Conservation (phyloP, 1,140 invertebrate species). For the Reticulitermes speratus region DNA sequence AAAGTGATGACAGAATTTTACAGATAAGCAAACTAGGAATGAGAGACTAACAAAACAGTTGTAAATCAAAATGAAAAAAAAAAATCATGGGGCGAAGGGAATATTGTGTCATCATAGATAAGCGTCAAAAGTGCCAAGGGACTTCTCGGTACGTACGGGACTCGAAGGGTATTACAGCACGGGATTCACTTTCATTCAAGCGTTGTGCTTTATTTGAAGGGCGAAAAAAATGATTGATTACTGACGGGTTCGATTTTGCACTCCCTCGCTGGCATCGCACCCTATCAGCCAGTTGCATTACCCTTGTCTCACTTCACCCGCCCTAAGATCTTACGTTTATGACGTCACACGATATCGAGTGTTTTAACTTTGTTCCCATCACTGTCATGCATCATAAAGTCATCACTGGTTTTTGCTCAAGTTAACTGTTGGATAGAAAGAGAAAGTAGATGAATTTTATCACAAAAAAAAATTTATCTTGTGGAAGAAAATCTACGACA, state of each 20-base stretch:
- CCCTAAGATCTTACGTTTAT: neutral
- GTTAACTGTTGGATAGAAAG: neutral
- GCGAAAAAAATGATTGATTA: neutral
- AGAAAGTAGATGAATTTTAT: no score
- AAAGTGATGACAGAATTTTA: neutral
- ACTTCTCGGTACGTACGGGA: neutral
- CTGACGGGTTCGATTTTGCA: neutral
- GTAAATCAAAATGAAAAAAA: neutral
- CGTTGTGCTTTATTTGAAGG: neutral
- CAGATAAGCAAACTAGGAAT: neutral
- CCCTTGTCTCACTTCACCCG: no score
- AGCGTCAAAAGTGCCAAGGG: neutral
- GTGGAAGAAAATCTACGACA: neutral
- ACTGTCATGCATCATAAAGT: slow-evolving; percentile 6
- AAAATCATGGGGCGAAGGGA: neutral
- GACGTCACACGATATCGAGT: slow-evolving; percentile 3
- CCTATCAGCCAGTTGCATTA: no score
- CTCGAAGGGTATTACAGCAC: neutral
- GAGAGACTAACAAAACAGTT: neutral
- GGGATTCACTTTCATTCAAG: neutral
- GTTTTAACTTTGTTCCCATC: neutral
- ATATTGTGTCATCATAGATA: neutral
- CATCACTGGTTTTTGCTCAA: neutral
- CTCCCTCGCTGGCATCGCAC: neutral
- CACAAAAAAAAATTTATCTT: neutral